Evolutionary conservation across 1,140 invertebrate species (phyloP).

Genomic region (Chrysomallon squamiferum): DNA sequence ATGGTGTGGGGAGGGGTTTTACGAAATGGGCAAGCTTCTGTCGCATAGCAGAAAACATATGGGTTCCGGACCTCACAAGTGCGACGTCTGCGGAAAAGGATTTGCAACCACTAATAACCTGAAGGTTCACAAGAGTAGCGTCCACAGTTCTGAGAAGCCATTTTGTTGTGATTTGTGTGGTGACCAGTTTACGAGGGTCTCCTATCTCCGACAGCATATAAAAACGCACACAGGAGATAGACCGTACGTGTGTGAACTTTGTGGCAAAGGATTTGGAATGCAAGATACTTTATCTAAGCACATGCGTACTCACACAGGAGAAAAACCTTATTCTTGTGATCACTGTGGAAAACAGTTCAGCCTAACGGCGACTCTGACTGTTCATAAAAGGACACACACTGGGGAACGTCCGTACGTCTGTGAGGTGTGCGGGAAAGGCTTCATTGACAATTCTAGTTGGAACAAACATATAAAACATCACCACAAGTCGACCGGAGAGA

Average conservation of each 20-base stretch:
- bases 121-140: not conserved
- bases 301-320: slow-evolving; percentile 40
- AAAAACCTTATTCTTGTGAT: slow-evolving; percentile 45
- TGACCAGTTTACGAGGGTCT: not conserved
- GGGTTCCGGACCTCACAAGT: not conserved
- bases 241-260: slow-evolving; percentile 2
- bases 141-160: not conserved
- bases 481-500: too few species aligned
- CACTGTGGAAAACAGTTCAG: slow-evolving; percentile 39
- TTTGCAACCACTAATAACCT: not conserved
- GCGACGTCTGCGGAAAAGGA: not conserved
- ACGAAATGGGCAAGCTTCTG: not conserved
- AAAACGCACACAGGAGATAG: slow-evolving; percentile 1
- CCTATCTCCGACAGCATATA: not conserved
- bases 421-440: slow-evolving; percentile 81
- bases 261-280: not conserved
- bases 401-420: slow-evolving; percentile 98
- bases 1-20: too few species aligned
- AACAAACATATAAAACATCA: too few species aligned
- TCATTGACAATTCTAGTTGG: not conserved
- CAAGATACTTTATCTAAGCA: slow-evolving; percentile 5
- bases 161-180: not conserved
- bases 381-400: slow-evolving; percentile 71
- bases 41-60: not conserved
- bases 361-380: slow-evolving; percentile 34